Conservation (phyloP, 2,888 invertebrate genomes). For the Hanleya hanleyi region DNA sequence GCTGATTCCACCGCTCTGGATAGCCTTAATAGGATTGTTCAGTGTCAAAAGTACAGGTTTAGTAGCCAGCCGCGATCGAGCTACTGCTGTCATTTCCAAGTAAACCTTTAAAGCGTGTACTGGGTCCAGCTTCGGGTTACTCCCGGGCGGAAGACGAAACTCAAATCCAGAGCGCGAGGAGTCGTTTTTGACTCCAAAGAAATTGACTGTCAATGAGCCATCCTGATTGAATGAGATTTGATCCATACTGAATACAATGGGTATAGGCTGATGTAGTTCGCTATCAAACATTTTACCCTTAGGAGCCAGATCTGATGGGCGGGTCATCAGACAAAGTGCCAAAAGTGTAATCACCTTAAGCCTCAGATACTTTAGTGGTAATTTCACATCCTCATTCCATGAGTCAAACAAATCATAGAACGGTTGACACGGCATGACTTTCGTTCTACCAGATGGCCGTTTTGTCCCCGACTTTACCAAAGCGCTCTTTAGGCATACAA, state of each 20-base stretch:
- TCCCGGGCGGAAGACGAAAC: background rate
- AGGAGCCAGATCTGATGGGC: background rate
- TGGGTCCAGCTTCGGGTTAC: background rate
- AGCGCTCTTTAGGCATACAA: too few species aligned
- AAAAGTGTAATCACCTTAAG: background rate
- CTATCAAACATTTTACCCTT: background rate
- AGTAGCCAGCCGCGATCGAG: background rate
- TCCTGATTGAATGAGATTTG: too few species aligned
- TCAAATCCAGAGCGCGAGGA: background rate
- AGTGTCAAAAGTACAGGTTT: background rate
- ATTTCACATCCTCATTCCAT: background rate
- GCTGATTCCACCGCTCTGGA: background rate
- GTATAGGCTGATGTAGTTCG: too few species aligned
- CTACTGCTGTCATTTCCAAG: background rate
- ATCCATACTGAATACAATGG: too few species aligned
- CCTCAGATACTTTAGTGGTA: background rate
- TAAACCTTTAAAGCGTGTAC: background rate
- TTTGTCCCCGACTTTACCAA: too few species aligned
- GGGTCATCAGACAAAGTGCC: background rate
- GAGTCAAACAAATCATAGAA: background rate
- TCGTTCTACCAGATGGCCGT: too few species aligned
- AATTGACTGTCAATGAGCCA: too few species aligned
- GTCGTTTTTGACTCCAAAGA: background rate
- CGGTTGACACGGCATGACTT: background rate
- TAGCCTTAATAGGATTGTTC: background rate